Evolutionary conservation across 2,888 invertebrate species (phyloP).

Genomic region (Acrocera orbiculus): DNA sequence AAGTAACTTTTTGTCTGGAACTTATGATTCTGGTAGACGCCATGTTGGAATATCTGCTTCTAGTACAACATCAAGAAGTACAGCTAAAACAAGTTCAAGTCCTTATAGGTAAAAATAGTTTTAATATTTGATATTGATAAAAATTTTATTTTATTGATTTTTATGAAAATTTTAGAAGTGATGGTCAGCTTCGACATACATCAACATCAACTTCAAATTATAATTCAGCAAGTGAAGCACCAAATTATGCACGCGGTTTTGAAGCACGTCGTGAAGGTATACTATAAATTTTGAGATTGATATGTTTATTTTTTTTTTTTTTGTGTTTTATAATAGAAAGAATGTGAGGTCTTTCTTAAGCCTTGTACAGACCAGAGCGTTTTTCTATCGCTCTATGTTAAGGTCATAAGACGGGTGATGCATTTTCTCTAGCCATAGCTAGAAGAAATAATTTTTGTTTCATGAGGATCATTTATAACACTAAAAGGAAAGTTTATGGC

Average conservation of each 20-base stretch:
- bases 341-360: too few relatives aligned
- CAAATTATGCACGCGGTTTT: conserved; percentile 49
- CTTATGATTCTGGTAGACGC: conserved; percentile 41
- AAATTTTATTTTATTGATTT: conserved; percentile 1
- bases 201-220: conserved; percentile 78
- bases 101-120: conserved; percentile 53
- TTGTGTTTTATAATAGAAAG: neutral
- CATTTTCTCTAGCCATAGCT: too few relatives aligned
- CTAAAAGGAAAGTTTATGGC: too few relatives aligned
- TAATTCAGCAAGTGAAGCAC: conserved; percentile 62
- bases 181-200: conserved; percentile 65
- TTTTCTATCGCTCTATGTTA: too few relatives aligned
- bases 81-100: conserved; percentile 86
- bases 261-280: conserved; percentile 26
- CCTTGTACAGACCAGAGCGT: too few relatives aligned
- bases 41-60: conserved; percentile 89
- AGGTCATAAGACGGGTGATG: too few relatives aligned
- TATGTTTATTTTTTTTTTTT: neutral
- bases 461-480: too few relatives aligned
- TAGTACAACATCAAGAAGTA: conserved; percentile 84
- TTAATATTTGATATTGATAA: conserved; percentile 2
- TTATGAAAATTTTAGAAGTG: conserved; percentile 41
- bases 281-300: too few relatives aligned
- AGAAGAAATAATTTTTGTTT: too few relatives aligned
- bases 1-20: conserved; percentile 24